Evolutionary conservation across 2,113 vertebrate species (phyloP), one percentile per base, ranked within the genome.

Genomic region (Erinaceus europaeus): DNA sequence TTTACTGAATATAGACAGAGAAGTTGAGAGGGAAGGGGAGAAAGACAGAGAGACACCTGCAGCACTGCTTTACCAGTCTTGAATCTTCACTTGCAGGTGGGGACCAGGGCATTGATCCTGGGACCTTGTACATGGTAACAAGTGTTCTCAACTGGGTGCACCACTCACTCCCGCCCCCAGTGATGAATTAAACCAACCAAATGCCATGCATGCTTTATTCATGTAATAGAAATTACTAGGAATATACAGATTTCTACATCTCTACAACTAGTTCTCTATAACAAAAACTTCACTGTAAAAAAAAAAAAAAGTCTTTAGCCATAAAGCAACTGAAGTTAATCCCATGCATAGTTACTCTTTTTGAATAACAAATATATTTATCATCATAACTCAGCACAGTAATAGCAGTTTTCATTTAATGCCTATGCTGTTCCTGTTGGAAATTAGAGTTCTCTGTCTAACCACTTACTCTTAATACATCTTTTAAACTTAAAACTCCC

Each of bases 381-480:
- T 38, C 64, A 86, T 74, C 84, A 89, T 68, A 90, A n/a, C n/a
- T n/a, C 74, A 89, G 65, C 64, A 68, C 13, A 84, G 90, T 84
- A 89, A 90, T 83, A 81, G 82, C 53, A n/a, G 29, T 84, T 92
- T 83, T 50, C 62, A 73, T 29, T 75, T 76, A n/a, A n/a, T n/a
- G n/a, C n/a, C n/a, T n/a, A 77, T 4, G 21, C 23, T 72, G 42
- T 72, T 92, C 34, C 55, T 38, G 36, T 8, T 69, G 69, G 80
- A 90, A 80, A 84, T 89, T 55, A 79, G 62, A 90, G 73, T 92
- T 77, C 42, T 72, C 69, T 76, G 61, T 87, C 57, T 80, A 91
- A 36, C 64, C 55, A 46, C 36, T 81, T 32, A 84, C 7, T 86
- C 57, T 57, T 23, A 68, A 81, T 5, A 77, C 12, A 27, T 59